Conservation (phyloP, 2,888 invertebrate species). For the Eupelmus urozonus region DNA sequence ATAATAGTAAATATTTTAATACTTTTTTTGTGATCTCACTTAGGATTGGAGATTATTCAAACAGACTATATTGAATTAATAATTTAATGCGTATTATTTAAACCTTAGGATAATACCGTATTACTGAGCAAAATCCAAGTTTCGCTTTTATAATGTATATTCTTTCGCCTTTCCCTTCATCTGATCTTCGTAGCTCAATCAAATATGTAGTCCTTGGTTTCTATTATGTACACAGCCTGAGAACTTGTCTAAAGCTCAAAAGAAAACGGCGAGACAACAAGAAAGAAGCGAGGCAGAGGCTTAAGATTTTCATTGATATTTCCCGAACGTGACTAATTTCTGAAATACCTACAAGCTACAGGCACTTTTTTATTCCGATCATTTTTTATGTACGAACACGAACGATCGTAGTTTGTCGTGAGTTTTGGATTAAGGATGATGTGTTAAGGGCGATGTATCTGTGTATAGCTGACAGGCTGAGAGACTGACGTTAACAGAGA, state of each 20-base stretch:
- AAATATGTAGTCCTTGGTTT: neutral
- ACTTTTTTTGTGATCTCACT: no score
- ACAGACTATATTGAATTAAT: no score
- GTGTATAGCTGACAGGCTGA: constrained; percentile 29
- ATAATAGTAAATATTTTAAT: no score
- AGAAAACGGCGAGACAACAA: neutral
- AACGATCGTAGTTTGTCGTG: constrained; percentile 15
- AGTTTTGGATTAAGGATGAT: constrained; percentile 20
- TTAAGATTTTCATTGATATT: neutral
- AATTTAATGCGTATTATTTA: no score
- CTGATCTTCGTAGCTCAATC: no score
- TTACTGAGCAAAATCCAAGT: no score
- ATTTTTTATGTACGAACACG: neutral
- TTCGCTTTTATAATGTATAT: no score
- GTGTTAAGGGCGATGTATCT: constrained; percentile 8
- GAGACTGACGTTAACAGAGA: constrained; percentile 29
- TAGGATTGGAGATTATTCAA: no score
- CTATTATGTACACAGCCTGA: neutral
- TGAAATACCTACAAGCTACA: neutral
- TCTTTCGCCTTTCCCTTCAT: no score
- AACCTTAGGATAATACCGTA: no score
- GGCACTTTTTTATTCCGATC: neutral
- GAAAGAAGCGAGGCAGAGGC: no score
- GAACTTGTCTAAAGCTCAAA: neutral
- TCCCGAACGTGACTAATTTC: constrained; percentile 1